Evolutionary conservation across 2,113 vertebrate genomes (phyloP).

Genomic region (Dissostichus mawsoni): DNA sequence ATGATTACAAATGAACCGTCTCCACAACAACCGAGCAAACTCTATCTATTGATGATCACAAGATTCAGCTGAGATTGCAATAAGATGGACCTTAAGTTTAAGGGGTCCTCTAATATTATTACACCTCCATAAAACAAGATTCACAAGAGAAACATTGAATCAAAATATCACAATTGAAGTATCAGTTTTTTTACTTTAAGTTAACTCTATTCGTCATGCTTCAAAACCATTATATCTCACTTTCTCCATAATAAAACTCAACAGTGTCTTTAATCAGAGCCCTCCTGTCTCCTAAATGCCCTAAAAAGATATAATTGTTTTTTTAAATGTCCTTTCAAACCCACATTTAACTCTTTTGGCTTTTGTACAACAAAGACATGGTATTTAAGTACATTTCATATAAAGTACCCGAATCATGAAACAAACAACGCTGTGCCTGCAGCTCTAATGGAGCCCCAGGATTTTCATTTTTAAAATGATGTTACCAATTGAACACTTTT

Average conservation of each 20-base stretch:
- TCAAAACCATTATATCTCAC: not conserved
- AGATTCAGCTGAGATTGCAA: not conserved
- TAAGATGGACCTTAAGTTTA: not conserved
- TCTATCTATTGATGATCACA: not conserved
- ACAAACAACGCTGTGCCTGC: no score
- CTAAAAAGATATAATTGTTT: no score
- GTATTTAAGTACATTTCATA: no score
- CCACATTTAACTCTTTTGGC: no score
- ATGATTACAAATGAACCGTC: not conserved
- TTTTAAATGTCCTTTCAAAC: no score
- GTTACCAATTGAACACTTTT: no score
- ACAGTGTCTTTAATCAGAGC: not conserved
- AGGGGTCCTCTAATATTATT: not conserved
- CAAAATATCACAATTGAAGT: not conserved
- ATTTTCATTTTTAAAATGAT: no score
- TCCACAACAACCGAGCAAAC: not conserved
- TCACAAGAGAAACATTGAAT: not conserved
- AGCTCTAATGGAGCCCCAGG: no score
- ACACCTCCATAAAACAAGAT: not conserved
- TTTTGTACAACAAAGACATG: no score
- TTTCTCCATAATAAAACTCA: not conserved
- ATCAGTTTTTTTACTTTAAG: not conserved
- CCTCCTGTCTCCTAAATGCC: not conserved
- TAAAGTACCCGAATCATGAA: no score
- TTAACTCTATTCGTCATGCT: not conserved